Percentiles rank a stretch among this genome's conserved stretches.
Evolutionary conservation across 1,140 invertebrate species (phyloP).

Genomic region (Drosophila auraria): DNA sequence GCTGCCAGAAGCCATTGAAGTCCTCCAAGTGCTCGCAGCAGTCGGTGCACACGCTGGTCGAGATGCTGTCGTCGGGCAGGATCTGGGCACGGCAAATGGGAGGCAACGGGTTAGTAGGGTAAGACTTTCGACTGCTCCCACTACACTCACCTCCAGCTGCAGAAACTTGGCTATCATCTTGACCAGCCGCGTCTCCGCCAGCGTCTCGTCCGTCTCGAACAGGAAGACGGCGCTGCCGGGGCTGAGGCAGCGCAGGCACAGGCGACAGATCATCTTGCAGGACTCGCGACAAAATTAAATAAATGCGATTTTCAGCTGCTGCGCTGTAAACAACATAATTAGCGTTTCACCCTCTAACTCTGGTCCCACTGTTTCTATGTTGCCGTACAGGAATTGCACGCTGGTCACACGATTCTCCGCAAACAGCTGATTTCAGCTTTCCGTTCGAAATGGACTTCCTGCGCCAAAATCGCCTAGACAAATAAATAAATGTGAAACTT

Average conservation of each 20-base stretch:
- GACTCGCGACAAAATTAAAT: constrained; percentile 63
- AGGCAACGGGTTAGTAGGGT: neutral
- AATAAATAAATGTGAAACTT: neutral
- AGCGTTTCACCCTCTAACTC: neutral
- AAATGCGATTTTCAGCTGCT: constrained; percentile 86
- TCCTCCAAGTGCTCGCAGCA: constrained; percentile 78
- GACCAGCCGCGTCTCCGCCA: constrained; percentile 69
- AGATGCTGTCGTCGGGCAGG: constrained; percentile 70
- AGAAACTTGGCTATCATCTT: constrained; percentile 79
- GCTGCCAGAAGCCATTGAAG: constrained; percentile 74
- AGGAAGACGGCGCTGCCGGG: constrained; percentile 69
- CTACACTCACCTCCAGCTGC: constrained; percentile 62
- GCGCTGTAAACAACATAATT: constrained; percentile 87
- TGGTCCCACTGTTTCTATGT: neutral
- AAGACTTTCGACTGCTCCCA: neutral
- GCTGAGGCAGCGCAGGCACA: constrained; percentile 72
- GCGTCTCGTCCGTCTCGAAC: constrained; percentile 68
- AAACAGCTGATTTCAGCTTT: neutral
- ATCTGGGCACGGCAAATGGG: constrained; percentile 38
- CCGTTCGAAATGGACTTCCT: neutral
- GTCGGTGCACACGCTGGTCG: constrained; percentile 69
- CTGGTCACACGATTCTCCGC: neutral
- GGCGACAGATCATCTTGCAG: constrained; percentile 87
- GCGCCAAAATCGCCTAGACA: neutral
- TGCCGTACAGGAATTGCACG: neutral